Evolutionary conservation across 2,888 invertebrate genomes (phyloP).

Genomic region (Brassicogethes aeneus): DNA sequence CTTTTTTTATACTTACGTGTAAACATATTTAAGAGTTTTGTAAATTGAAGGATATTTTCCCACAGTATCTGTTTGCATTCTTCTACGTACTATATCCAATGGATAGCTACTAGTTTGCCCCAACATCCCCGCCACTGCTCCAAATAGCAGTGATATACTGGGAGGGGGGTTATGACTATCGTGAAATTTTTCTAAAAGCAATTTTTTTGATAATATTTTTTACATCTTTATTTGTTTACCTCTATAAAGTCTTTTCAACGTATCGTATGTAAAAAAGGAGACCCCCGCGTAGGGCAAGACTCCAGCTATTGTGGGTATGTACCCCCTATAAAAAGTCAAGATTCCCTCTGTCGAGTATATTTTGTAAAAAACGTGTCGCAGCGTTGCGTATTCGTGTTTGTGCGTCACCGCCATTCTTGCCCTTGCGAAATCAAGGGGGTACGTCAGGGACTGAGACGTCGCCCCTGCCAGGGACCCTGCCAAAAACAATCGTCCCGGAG

Average conservation of each 20-base stretch:
- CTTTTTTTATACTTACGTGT: constrained; percentile 51
- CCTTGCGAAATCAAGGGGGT: constrained; percentile 92
- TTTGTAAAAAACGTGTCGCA: constrained; percentile 49
- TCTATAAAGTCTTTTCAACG: constrained; percentile 70
- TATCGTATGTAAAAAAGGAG: constrained; percentile 96
- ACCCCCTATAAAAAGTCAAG: constrained; percentile 73
- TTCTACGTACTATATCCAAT: constrained; percentile 74
- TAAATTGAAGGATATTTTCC: constrained; percentile 55
- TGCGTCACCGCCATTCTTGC: constrained; percentile 95
- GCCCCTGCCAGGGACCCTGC: constrained; percentile 94
- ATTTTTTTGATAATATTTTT: not conserved
- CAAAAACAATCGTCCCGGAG: constrained; percentile 55
- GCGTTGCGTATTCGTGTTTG: constrained; percentile 59
- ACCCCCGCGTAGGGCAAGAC: constrained; percentile 96
- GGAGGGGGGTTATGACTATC: constrained; percentile 34
- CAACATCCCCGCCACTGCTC: constrained; percentile 84
- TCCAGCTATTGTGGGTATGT: constrained; percentile 82
- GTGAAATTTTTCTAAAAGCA: constrained; percentile 28
- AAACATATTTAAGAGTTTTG: constrained; percentile 59
- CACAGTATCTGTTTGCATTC: constrained; percentile 51
- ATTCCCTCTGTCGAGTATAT: constrained; percentile 74
- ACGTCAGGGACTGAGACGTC: constrained; percentile 89
- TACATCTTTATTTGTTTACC: too few species aligned
- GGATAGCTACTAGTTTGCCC: constrained; percentile 97
- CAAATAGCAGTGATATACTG: constrained; percentile 65